Base-by-base conservation (phyloP, 30 jellyfish, hydroid and myxozoan genomes). In the Euphysa ruthae region DNA sequence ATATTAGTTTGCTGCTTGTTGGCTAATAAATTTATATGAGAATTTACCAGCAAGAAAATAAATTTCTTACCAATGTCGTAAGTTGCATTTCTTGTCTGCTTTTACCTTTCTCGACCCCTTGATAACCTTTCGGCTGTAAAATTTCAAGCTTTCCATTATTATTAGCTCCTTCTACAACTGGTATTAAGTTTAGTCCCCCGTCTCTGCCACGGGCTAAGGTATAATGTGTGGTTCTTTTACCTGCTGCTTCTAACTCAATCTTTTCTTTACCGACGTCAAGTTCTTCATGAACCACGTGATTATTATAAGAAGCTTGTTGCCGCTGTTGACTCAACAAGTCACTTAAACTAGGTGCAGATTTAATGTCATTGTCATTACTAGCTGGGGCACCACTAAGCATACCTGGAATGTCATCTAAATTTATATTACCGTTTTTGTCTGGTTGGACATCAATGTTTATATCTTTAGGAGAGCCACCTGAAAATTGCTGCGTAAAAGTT, bases 61-160 rank as follows among this genome's bases (percentile, higher is more conserved):
- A 58, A 19, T 8, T 33, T 43, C 91, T 23, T 74, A 85, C 96
- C 86, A 85, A 34, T 19, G 96, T 61, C 24, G 96, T 85, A 43
- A 85, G 71, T 65, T 85, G 96, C 81, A 85, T 46, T 32, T 71
- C 83, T 63, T 85, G 96, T 69, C 96, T 65, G 74, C 56, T 85
- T 12, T 71, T 78, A n/a, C 82, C 96, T 10, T 77, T 77, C 35
- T 62, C 92, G n/a, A n/a, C n/a, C n/a, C n/a, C n/a, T 16, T 74
- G 82, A 8, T 33, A 66, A 12, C 78, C 77, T 54, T 85, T 85
- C 38, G 93, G 85, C 54, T 56, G 85, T 51, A 85, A 28, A n/a
- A 64, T 88, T 21, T 44, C 74, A 14, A 66, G 43, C 8, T 78
- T 90, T 4, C 69, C 31, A 13, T 90, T 93, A 29, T 87, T 35